phyloP scores from a whole-genome alignment of 2,888 invertebrate genomes.

The Bhutanitis thaidina region DNA sequence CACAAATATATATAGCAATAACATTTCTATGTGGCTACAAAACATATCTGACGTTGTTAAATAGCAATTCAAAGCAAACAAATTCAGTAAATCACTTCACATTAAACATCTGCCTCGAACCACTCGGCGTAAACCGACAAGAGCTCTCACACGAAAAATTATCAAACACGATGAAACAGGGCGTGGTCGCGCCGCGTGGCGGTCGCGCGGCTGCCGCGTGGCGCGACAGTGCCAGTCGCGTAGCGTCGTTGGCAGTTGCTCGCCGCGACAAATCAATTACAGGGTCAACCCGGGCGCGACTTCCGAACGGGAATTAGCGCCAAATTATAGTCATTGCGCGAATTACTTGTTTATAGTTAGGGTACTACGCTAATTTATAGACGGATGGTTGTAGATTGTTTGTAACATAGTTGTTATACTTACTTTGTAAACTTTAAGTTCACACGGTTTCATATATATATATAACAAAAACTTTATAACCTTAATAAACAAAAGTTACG shows the following conservation, averaged over 20 bases:
- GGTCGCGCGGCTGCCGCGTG: constrained; percentile 44
- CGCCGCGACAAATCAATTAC: constrained; percentile 76
- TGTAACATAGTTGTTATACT: constrained; percentile 1
- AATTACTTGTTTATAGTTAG: constrained; percentile 62
- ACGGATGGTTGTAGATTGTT: constrained; percentile 28
- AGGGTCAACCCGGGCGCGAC: constrained; percentile 52
- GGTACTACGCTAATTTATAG: constrained; percentile 62
- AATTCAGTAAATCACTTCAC: constrained; percentile 14
- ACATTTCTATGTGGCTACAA: no score
- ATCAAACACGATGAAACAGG: constrained; percentile 39
- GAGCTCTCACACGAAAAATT: constrained; percentile 54
- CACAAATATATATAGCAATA: no score
- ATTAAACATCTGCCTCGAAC: constrained; percentile 14
- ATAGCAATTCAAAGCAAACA: constrained; percentile 14
- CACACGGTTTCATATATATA: constrained; percentile 15
- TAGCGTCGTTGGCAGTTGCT: constrained; percentile 27
- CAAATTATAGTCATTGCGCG: constrained; percentile 62
- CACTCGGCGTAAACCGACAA: constrained; percentile 30
- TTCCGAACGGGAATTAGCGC: constrained; percentile 67
- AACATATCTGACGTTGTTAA: constrained; percentile 11
- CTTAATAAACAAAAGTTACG: no score
- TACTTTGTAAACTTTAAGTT: constrained; percentile 12
- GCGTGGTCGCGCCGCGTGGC: constrained; percentile 42
- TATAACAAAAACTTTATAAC: no score
- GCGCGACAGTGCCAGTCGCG: constrained; percentile 35